These are phyloP conservation scores for Aphrocallistes beatrix DNA, from an alignment of 37 sponge, comb jelly and placozoan species.

Conservation along the genomic window DNA sequence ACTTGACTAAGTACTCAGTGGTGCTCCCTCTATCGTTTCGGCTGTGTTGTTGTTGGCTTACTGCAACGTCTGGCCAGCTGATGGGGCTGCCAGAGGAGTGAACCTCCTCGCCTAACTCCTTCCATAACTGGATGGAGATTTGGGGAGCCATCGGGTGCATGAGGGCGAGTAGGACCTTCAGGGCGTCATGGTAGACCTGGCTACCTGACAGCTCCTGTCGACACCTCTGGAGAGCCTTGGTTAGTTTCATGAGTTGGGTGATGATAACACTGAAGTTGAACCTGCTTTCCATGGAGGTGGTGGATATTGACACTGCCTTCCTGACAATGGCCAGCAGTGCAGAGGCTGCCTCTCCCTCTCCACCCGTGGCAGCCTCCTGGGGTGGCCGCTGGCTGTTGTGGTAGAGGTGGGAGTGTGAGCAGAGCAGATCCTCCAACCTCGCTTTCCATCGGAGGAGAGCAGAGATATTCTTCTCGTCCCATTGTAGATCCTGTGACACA, in stretches of 20 bases:
- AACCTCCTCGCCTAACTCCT: background rate
- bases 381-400: background rate
- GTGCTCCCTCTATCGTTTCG: background rate
- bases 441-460: background rate
- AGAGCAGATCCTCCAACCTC: background rate
- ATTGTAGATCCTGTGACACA: background rate
- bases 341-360: background rate
- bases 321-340: background rate
- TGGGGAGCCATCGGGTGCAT: conserved; percentile 27
- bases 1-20: background rate
- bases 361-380: background rate
- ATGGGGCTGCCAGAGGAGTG: background rate
- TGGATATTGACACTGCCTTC: background rate
- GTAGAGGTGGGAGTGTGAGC: background rate
- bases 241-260: background rate
- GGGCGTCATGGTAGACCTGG: background rate
- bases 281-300: background rate
- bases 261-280: conserved; percentile 9
- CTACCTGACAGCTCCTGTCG: background rate
- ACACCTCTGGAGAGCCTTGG: background rate
- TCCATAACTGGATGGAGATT: conserved; percentile 24
- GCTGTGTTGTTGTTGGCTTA: background rate
- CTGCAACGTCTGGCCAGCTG: background rate
- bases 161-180: background rate
- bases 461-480: background rate